These are phyloP conservation scores for Pitangus sulphuratus DNA, from an alignment of 2,797 vertebrate species.

Conservation along the genomic window DNA sequence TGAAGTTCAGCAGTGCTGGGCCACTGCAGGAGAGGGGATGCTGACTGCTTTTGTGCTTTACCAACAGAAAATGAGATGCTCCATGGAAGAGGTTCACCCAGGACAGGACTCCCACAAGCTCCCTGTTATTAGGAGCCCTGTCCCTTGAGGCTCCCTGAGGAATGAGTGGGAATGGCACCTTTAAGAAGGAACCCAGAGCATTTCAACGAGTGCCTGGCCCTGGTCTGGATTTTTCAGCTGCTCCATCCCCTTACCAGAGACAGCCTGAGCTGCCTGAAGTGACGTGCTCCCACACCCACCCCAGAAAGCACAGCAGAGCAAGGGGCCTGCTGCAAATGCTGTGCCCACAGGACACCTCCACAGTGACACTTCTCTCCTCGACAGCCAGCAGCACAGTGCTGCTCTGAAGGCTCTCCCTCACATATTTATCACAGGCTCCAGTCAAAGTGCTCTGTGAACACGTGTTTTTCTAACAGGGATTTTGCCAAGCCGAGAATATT, in stretches of 20 bases:
- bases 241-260: not conserved
- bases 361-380: not conserved
- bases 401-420: not conserved
- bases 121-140: not conserved
- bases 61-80: not conserved
- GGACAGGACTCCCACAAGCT: not conserved
- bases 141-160: not conserved
- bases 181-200: not conserved
- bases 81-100: not conserved
- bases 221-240: not conserved
- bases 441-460: not conserved
- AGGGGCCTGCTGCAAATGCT: not conserved
- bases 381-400: not conserved
- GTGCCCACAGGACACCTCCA: not conserved
- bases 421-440: not conserved
- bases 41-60: not conserved
- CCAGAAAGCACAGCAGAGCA: not conserved
- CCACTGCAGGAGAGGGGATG: not conserved
- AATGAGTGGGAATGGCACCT: not conserved
- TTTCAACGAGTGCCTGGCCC: not conserved
- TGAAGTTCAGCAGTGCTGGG: not conserved
- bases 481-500: not conserved
- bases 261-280: not conserved
- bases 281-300: not conserved
- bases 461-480: not conserved